phyloP scores from a whole-genome alignment of 2,113 vertebrate species.

The Galemys pyrenaicus region DNA sequence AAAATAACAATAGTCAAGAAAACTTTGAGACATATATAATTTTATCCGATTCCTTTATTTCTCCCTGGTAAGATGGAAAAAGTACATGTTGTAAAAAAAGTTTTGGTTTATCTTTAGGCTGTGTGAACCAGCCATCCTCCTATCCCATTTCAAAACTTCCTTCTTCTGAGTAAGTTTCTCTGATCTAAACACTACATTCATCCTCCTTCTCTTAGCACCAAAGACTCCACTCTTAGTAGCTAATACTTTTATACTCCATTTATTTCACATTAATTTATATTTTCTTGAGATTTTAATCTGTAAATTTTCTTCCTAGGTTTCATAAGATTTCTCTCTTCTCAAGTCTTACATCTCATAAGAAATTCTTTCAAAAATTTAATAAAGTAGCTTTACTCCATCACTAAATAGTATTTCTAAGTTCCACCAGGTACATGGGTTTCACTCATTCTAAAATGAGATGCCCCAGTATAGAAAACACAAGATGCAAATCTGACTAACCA shows the following conservation, averaged over 20 bases:
- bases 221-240: too few relatives aligned
- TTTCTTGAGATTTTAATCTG: background rate
- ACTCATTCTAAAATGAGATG: slow-evolving; percentile 17
- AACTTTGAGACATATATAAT: slow-evolving; percentile 23
- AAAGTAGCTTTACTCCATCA: background rate
- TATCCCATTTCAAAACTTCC: background rate
- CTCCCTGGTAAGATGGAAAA: background rate
- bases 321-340: slow-evolving; percentile 42
- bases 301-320: slow-evolving; percentile 22
- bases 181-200: background rate
- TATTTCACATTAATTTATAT: slow-evolving; percentile 1
- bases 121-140: background rate
- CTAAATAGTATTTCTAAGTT: background rate
- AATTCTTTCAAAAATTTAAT: slow-evolving; percentile 42
- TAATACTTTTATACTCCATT: slow-evolving; percentile 5
- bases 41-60: slow-evolving; percentile 31
- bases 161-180: background rate
- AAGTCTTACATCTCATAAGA: slow-evolving; percentile 7
- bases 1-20: slow-evolving; percentile 40
- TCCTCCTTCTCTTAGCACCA: background rate
- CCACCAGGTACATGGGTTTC: slow-evolving; percentile 20
- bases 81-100: background rate
- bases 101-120: background rate
- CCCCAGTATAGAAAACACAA: background rate
- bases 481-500: slow-evolving; percentile 37